These are phyloP conservation scores for Hypothenemus hampei DNA, from an alignment of 1,140 invertebrate genomes.

Conservation along the genomic window DNA sequence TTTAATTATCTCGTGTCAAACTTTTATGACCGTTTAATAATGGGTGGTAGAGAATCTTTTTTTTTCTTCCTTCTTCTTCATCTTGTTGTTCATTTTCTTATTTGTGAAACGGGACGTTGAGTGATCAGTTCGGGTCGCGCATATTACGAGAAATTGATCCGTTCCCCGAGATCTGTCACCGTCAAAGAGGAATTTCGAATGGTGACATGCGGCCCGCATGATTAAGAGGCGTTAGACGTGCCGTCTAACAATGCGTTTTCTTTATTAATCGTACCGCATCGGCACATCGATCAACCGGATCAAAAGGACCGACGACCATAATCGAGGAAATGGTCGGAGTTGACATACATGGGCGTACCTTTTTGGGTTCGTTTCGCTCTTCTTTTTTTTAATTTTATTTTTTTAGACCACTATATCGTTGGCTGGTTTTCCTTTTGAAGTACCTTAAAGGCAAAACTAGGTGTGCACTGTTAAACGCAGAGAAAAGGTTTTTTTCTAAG, in stretches of 20 bases:
- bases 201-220: slow-evolving; percentile 13
- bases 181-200: slow-evolving; percentile 15
- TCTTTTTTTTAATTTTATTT: no score
- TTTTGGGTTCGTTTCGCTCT: neutral
- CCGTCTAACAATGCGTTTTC: slow-evolving; percentile 26
- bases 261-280: slow-evolving; percentile 23
- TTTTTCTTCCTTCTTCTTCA: no score
- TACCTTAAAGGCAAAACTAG: no score
- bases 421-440: no score
- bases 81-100: no score
- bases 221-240: slow-evolving; percentile 27
- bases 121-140: slow-evolving; percentile 4
- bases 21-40: no score
- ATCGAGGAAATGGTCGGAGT: slow-evolving; percentile 12
- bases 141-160: slow-evolving; percentile 12
- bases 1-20: no score
- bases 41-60: no score
- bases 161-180: slow-evolving; percentile 21
- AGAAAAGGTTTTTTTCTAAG: no score
- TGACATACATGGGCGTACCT: slow-evolving; percentile 14
- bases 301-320: slow-evolving; percentile 21
- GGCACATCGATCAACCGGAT: slow-evolving; percentile 22
- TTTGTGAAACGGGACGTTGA: neutral
- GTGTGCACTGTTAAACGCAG: no score
- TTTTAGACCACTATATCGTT: no score